Base-by-base conservation (phyloP, 2,888 invertebrate species). In the Odontomyia ornata region DNA sequence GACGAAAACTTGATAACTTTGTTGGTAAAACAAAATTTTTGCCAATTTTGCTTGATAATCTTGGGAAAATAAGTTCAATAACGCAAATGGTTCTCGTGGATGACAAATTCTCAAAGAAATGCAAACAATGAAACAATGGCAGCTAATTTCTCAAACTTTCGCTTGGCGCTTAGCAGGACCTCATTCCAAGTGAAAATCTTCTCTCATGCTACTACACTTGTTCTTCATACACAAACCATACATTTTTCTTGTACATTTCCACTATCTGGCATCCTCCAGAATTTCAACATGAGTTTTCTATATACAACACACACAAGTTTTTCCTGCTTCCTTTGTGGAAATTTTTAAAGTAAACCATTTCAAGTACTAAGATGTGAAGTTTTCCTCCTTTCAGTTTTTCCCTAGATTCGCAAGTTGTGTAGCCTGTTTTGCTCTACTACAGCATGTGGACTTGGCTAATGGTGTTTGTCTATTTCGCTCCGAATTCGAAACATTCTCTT, bases 301-400 rank as follows among this genome's bases (percentile, higher is more conserved):
- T 27, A 15, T 27, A 36, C 65, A 5, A 18, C 36, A 36, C 15
- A 28, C 11, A 36, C 36, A 18, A n/a, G 9, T 27, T 23, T 28
- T 72, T 56, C n/a, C 21, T 43, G 36, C 21, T 27, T 56, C 71
- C 15, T 72, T 64, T 21, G 27, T 52, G 71, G 27, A 56, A 72
- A 56, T 72, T 72, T 72, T 43, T 28, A 52, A 47, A 25, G 71
- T 72, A 72, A 72, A 72, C 71, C 71, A 72, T 36, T 36, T 36
- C 36, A 36, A 36, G 36, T 9, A 36, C 52, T 52, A 52, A 1
- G 52, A 52, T 15, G 52, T 18, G 52, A 52, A 52, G 52, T 52
- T 52, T 18, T 52, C 52, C 15, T 36, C 5, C 36, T 36, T 36
- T 36, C 9, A 13, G 52, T 7, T 7, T 18, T 15, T 52, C 15